These are phyloP conservation scores for Oncorhynchus gorbuscha DNA, from an alignment of 2,113 vertebrate genomes.

Conservation along the genomic window DNA sequence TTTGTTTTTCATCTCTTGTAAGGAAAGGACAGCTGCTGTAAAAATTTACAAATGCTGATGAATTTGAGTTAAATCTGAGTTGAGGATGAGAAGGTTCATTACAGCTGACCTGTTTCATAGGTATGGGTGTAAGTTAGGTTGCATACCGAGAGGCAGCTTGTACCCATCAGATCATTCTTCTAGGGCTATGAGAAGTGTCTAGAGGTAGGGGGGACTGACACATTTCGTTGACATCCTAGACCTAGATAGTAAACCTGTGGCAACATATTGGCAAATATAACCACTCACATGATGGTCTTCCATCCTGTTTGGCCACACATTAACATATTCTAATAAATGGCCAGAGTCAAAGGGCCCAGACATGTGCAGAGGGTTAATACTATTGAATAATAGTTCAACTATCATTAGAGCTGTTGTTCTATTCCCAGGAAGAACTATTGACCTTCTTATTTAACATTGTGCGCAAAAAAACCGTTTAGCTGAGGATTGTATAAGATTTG, in stretches of 20 bases:
- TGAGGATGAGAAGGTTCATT: neutral
- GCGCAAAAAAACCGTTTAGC: neutral
- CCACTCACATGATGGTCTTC: neutral
- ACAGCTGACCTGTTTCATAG: no score
- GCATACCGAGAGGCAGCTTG: neutral
- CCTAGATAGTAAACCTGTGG: neutral
- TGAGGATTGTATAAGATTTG: neutral
- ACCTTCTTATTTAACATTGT: slow-evolving; percentile 13
- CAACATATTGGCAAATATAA: neutral
- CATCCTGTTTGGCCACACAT: slow-evolving; percentile 5
- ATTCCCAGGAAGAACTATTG: neutral
- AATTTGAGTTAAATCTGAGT: neutral
- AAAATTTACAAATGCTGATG: neutral
- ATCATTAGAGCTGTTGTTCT: neutral
- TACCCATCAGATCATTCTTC: no score
- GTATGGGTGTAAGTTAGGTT: no score
- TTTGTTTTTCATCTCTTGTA: neutral
- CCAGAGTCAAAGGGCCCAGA: neutral
- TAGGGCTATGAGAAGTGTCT: no score
- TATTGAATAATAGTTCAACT: slow-evolving; percentile 1
- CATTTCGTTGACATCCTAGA: no score
- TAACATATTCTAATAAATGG: slow-evolving; percentile 2
- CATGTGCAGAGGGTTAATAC: slow-evolving; percentile 12
- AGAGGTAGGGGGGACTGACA: no score
- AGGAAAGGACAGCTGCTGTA: neutral